phyloP scores from a whole-genome alignment of 2,888 invertebrate species.

The Dimorphilus gyrociliatus region DNA sequence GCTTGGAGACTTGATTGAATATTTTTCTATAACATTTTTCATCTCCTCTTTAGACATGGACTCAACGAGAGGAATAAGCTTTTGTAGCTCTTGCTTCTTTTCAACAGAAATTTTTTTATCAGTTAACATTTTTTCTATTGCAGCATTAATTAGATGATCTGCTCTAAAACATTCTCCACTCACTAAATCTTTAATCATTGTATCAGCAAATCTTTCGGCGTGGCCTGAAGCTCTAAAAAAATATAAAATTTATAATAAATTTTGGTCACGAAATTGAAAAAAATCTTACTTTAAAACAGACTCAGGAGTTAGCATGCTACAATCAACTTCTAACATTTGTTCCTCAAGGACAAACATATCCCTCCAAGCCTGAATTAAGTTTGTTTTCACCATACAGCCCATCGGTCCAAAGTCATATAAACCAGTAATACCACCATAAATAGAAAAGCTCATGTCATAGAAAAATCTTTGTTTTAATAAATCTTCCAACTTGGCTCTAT shows the following conservation, averaged over 20 bases:
- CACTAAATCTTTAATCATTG: constrained; percentile 93
- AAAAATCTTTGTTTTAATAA: constrained; percentile 88
- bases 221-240: constrained; percentile 74
- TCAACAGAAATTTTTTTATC: constrained; percentile 60
- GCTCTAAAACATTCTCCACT: constrained; percentile 92
- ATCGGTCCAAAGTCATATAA: constrained; percentile 98
- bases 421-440: constrained; percentile 78
- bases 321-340: constrained; percentile 96
- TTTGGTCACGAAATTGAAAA: not conserved
- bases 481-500: constrained; percentile 87
- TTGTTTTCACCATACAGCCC: constrained; percentile 94
- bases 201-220: constrained; percentile 94
- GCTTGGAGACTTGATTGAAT: constrained; percentile 79
- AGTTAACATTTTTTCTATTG: constrained; percentile 53
- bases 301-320: constrained; percentile 91
- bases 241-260: not conserved
- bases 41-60: constrained; percentile 80
- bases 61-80: constrained; percentile 61
- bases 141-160: constrained; percentile 81
- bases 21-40: constrained; percentile 64
- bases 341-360: constrained; percentile 91
- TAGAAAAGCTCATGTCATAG: constrained; percentile 95
- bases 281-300: constrained; percentile 65
- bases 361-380: constrained; percentile 80
- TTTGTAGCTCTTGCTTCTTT: constrained; percentile 52